phyloP scores from a whole-genome alignment of 2,888 invertebrate genomes.

The Rhodophaea formosa region DNA sequence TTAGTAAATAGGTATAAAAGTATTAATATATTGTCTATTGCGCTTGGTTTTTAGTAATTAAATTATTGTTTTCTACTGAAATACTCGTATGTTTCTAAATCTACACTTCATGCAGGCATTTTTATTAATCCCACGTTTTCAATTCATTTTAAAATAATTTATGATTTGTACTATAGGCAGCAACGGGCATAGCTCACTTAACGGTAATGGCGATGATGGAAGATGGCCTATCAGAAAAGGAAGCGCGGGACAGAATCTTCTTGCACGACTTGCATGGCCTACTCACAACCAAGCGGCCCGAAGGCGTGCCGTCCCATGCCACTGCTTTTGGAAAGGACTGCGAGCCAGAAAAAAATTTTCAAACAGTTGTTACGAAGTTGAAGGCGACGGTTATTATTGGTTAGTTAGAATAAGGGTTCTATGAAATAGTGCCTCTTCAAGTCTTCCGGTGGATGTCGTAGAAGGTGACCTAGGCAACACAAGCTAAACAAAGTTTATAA shows the following conservation, averaged over 20 bases:
- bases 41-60: too few species aligned
- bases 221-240: conserved; percentile 71
- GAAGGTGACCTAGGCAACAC: too few species aligned
- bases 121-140: too few species aligned
- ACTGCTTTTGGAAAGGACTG: conserved; percentile 86
- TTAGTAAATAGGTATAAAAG: too few species aligned
- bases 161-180: conserved; percentile 82
- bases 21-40: too few species aligned
- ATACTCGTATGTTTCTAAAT: too few species aligned
- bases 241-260: conserved; percentile 91
- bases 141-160: too few species aligned
- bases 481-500: too few species aligned
- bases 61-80: too few species aligned
- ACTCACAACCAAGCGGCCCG: conserved; percentile 82
- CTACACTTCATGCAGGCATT: too few species aligned
- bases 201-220: conserved; percentile 91
- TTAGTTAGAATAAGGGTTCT: conserved; percentile 60
- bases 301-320: conserved; percentile 83
- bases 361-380: conserved; percentile 86
- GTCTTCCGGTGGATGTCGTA: too few species aligned
- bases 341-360: conserved; percentile 86
- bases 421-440: too few species aligned
- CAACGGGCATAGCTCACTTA: conserved; percentile 93
- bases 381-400: conserved; percentile 92
- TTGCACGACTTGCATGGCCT: conserved; percentile 95